Conservation (phyloP, 2,113 vertebrate genomes). For the Coregonus clupeaformis region DNA sequence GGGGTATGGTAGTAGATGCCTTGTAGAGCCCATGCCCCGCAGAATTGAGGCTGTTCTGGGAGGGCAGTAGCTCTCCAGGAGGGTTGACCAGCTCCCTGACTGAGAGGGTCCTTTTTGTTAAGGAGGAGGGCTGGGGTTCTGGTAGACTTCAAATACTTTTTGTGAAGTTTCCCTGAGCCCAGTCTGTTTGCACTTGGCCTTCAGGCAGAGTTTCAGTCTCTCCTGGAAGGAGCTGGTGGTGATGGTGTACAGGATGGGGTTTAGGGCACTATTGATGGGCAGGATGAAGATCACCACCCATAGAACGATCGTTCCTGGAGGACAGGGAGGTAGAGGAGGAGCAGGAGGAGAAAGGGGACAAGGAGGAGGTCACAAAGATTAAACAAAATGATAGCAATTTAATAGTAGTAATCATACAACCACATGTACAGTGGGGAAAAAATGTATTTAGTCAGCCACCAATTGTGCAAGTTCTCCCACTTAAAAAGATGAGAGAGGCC, state of each 20-base stretch:
- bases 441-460: too few species aligned
- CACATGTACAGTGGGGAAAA: too few species aligned
- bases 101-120: not conserved
- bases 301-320: too few species aligned
- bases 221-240: slow-evolving; percentile 72
- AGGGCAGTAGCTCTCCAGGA: too few species aligned
- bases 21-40: too few species aligned
- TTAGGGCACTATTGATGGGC: slow-evolving; percentile 45
- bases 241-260: slow-evolving; percentile 69
- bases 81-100: not conserved
- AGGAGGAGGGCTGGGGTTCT: slow-evolving; percentile 9
- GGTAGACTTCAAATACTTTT: slow-evolving; percentile 21
- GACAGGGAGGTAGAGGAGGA: too few species aligned
- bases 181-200: slow-evolving; percentile 37
- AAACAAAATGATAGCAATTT: not conserved
- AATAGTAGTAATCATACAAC: not conserved
- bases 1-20: too few species aligned
- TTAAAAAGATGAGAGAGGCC: too few species aligned
- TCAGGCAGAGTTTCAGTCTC: slow-evolving; percentile 60
- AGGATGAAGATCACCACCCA: too few species aligned
- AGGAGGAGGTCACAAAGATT: not conserved
- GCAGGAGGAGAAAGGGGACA: slow-evolving; percentile 40
- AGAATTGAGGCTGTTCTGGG: too few species aligned
- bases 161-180: slow-evolving; percentile 6
- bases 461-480: too few species aligned